Evolutionary conservation across 2,888 invertebrate species (phyloP), one percentile per base, ranked within the genome.

Genomic region (Aphodius granarius): DNA sequence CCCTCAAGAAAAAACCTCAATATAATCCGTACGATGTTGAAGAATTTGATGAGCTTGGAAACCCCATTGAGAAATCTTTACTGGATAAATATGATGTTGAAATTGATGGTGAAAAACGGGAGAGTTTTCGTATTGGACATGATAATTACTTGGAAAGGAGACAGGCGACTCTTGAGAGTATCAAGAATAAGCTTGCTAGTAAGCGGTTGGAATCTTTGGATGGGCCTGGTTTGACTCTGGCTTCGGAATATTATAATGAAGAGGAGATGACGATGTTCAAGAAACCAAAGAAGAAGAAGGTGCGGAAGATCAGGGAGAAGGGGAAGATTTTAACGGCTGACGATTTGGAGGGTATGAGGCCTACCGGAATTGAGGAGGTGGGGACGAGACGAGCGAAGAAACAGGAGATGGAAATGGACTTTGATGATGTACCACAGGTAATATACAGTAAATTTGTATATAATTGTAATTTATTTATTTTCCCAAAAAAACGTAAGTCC

Each of bases 11-110:
- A 83, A 96, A 96, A 80, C 91, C 93, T 1, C 93, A 94, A 0
- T 98, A 98, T 86, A 95, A 95, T 83, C 94, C 94, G 63, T 94
- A 94, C 86, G 97, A 97, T 80, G 92, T 92, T 77, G 94, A 92
- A 68, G 92, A 93, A 80, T 89, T 92, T 77, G 93, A 94, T 83
- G 92, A 93, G 74, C 90, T 90, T 76, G 92, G 93, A 3, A 89
- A 92, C 76, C 91, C 92, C 2, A 88, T 87, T 79, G 89, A 90
- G 80, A 91, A 92, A 82, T 90, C 91, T 13, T 89, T 99, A 71
- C 90, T 99, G 20, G 89, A 93, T 81, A 97, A 99, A 88, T 99
- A 99, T 85, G 97, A 99, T 86, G 97, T 97, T 83, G 97, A 97
- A 87, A 94, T 97, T 75, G 92, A 94, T 73, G 94, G 94, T 0